Conservation (phyloP, 1,140 invertebrate species). For the Drosophila kurseongensis region DNA sequence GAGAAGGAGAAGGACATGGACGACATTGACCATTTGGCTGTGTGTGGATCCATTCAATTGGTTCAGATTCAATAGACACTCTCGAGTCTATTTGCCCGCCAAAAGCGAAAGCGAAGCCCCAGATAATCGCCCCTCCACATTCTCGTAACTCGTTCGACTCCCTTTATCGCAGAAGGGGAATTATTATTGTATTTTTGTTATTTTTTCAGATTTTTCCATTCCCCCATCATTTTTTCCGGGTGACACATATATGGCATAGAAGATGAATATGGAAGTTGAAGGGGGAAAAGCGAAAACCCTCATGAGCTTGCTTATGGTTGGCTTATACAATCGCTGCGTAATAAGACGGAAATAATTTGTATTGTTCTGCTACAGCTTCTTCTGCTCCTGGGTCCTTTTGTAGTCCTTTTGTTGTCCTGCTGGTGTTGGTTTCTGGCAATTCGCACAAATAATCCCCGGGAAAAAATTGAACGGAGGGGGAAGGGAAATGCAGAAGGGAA, state of each 20-base stretch:
- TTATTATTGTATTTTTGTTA: constrained; percentile 59
- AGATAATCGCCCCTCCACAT: neutral
- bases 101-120: neutral
- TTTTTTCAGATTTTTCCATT: constrained; percentile 36
- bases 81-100: constrained; percentile 35
- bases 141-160: constrained; percentile 12
- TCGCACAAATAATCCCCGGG: constrained; percentile 25
- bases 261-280: constrained; percentile 2
- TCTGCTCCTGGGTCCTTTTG: constrained; percentile 3
- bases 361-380: constrained; percentile 43
- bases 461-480: constrained; percentile 2
- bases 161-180: constrained; percentile 37
- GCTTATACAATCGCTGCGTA: constrained; percentile 74
- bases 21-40: constrained; percentile 55
- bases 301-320: constrained; percentile 60
- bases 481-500: constrained; percentile 25
- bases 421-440: constrained; percentile 17
- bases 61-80: constrained; percentile 48
- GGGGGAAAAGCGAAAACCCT: constrained; percentile 20
- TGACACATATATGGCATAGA: constrained; percentile 39
- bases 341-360: constrained; percentile 80
- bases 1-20: neutral
- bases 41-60: constrained; percentile 31
- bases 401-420: constrained; percentile 21
- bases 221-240: constrained; percentile 16